phyloP scores from a whole-genome alignment of 2,888 invertebrate genomes.

The Polydrusus pterygomalis region DNA sequence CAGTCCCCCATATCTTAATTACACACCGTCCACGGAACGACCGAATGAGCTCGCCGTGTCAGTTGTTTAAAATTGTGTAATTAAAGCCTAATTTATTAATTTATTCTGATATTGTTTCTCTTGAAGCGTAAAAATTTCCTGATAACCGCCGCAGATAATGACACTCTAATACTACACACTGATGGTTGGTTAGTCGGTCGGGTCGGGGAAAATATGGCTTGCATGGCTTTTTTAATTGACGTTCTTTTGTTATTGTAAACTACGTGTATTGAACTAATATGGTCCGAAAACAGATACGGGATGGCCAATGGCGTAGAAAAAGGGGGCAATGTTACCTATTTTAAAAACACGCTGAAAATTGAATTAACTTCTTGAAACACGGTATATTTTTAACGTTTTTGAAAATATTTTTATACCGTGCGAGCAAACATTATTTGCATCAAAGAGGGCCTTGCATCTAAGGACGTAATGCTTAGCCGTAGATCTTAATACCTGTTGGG shows the following conservation, averaged over 20 bases:
- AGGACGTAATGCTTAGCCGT: too few species aligned
- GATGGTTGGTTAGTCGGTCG: neutral
- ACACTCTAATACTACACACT: constrained; percentile 44
- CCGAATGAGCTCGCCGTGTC: constrained; percentile 69
- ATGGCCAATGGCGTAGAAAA: neutral
- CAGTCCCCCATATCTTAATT: constrained; percentile 67
- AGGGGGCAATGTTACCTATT: too few species aligned
- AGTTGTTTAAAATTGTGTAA: constrained; percentile 71
- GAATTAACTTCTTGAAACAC: too few species aligned
- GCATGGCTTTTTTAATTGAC: constrained; percentile 16
- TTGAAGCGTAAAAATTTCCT: constrained; percentile 71
- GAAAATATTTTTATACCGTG: too few species aligned
- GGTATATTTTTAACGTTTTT: too few species aligned
- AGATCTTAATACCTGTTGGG: too few species aligned
- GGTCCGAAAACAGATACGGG: neutral
- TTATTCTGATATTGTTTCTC: constrained; percentile 73
- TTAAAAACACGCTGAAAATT: too few species aligned
- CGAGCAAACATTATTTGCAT: too few species aligned
- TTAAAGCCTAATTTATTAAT: constrained; percentile 74
- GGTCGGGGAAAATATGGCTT: neutral
- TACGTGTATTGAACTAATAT: neutral
- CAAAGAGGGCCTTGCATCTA: too few species aligned
- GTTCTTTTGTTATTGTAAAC: constrained; percentile 20
- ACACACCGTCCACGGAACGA: constrained; percentile 53
- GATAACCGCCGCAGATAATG: constrained; percentile 72